phyloP scores from a whole-genome alignment of 2,113 vertebrate genomes.

The Seriola quinqueradiata region DNA sequence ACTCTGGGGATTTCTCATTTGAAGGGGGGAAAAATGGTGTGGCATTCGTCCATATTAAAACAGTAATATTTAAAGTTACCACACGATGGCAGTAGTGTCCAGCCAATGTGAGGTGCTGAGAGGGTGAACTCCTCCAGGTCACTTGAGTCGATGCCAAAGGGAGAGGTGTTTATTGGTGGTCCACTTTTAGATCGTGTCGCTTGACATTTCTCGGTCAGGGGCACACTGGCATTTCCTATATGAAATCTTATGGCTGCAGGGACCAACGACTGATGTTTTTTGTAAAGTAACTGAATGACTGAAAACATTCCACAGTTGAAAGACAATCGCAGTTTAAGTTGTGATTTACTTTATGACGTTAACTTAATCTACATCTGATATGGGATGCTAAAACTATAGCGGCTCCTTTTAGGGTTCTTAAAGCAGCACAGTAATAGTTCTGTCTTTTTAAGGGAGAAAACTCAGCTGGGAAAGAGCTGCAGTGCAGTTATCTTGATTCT shows the following conservation, averaged over 20 bases:
- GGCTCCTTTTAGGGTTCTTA: conserved; percentile 8
- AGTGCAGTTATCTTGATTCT: conserved; percentile 33
- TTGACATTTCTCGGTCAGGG: conserved; percentile 49
- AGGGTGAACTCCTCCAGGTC: not conserved
- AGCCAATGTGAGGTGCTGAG: not conserved
- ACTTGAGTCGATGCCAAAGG: conserved; percentile 30
- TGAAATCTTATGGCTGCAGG: conserved; percentile 5
- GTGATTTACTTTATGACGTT: not conserved
- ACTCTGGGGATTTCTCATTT: no score
- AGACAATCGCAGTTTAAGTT: not conserved
- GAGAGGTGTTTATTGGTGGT: conserved; percentile 69
- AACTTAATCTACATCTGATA: conserved; percentile 41
- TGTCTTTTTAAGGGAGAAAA: conserved; percentile 57
- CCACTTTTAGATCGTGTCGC: conserved; percentile 68
- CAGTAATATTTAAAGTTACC: conserved; percentile 5
- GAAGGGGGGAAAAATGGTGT: no score
- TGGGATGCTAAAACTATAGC: not conserved
- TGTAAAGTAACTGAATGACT: not conserved
- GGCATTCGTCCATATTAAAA: not conserved
- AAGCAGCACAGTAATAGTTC: not conserved
- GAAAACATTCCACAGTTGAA: conserved; percentile 8
- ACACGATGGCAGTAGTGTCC: conserved; percentile 53
- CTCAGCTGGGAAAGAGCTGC: not conserved
- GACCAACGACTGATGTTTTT: conserved; percentile 3
- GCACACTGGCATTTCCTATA: conserved; percentile 24